Conservation (phyloP, 2,888 invertebrate species). For the Epirrita christyi region DNA sequence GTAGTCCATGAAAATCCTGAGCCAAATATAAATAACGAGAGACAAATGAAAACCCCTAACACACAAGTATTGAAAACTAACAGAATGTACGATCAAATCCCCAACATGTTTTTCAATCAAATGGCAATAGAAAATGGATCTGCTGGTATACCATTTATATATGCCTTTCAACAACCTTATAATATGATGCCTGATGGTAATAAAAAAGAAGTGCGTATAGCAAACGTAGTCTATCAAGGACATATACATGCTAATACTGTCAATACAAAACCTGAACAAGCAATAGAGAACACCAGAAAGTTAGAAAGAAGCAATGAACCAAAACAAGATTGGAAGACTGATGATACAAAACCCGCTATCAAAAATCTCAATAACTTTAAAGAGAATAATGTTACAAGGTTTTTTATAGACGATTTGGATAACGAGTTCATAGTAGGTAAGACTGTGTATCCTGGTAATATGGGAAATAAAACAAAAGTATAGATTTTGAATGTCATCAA, state of each 20-base stretch:
- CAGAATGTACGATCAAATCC: conserved; percentile 27
- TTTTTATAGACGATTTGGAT: conserved; percentile 54
- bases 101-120: conserved; percentile 24
- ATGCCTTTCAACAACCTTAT: conserved; percentile 52
- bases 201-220: conserved; percentile 40
- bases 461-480: conserved; percentile 1
- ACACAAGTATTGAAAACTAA: conserved; percentile 1
- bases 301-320: conserved; percentile 6
- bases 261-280: conserved; percentile 9
- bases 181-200: conserved; percentile 23
- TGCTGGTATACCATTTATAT: conserved; percentile 53
- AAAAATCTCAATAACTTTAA: conserved; percentile 18
- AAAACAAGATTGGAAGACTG: conserved; percentile 13
- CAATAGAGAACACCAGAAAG: conserved; percentile 22
- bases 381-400: conserved; percentile 41
- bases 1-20: not conserved
- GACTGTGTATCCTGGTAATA: not conserved
- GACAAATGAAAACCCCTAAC: not conserved
- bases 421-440: conserved; percentile 33
- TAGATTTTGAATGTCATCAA: not conserved
- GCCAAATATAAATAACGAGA: not conserved
- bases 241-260: conserved; percentile 51
- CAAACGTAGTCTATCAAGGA: conserved; percentile 54
- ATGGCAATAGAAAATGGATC: conserved; percentile 35
- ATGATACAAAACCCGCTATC: conserved; percentile 9